phyloP scores from a whole-genome alignment of 64 coral and sea anemone genomes.

The Acropora tenuis region DNA sequence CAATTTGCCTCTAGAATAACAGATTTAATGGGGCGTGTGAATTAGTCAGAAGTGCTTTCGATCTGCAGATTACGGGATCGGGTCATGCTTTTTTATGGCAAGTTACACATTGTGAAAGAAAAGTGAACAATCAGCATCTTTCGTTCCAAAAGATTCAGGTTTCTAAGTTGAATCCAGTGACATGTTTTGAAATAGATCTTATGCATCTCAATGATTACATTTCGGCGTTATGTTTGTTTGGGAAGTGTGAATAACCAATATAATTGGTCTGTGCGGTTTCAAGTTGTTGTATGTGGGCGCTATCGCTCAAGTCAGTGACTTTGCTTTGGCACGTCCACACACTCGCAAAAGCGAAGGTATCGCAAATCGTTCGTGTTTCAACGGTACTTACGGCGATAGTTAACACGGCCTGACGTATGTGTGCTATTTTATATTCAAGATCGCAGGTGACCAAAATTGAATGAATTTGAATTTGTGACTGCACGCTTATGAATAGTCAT shows the following conservation, averaged over 20 bases:
- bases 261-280: too few species aligned
- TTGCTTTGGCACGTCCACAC: not conserved
- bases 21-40: not conserved
- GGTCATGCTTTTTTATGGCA: too few species aligned
- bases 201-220: too few species aligned
- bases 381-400: not conserved
- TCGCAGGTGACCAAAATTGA: not conserved
- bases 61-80: not conserved
- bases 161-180: too few species aligned
- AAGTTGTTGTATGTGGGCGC: not conserved
- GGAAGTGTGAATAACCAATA: too few species aligned
- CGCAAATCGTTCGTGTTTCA: not conserved
- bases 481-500: not conserved
- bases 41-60: not conserved
- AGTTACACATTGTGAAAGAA: too few species aligned
- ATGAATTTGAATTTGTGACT: slow-evolving; percentile 3
- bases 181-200: too few species aligned
- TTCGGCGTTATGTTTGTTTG: too few species aligned
- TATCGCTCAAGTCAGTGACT: not conserved
- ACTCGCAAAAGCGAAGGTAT: not conserved
- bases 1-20: too few species aligned
- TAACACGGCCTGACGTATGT: not conserved
- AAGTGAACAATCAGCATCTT: too few species aligned
- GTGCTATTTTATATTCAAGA: not conserved
- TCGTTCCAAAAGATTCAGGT: too few species aligned